Evolutionary conservation across 2,888 invertebrate genomes (phyloP).

Genomic region (Synanthedon vespiformis): DNA sequence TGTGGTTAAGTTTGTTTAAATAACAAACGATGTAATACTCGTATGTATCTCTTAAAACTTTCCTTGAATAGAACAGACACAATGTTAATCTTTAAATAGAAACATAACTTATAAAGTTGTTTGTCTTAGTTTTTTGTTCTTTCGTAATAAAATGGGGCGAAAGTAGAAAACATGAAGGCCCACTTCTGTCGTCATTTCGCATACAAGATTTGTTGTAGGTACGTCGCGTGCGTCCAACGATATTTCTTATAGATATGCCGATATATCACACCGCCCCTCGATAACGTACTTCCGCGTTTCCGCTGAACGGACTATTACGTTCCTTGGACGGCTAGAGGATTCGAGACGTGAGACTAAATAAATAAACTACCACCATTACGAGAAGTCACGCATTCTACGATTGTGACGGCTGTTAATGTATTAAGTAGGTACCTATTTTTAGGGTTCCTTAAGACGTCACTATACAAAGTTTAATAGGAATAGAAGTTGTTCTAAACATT

Average conservation of each 20-base stretch:
- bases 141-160: background rate
- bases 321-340: constrained; percentile 6
- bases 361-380: constrained; percentile 11
- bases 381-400: constrained; percentile 1
- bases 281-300: constrained; percentile 43
- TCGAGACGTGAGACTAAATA: constrained; percentile 3
- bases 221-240: constrained; percentile 37
- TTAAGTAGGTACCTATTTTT: no score
- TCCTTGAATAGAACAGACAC: no score
- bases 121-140: background rate
- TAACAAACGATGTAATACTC: no score
- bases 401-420: background rate
- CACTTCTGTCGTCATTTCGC: constrained; percentile 15
- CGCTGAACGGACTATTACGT: constrained; percentile 28
- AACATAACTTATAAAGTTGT: no score
- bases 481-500: no score
- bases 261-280: constrained; percentile 57
- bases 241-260: constrained; percentile 47
- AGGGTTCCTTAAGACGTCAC: no score
- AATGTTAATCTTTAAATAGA: no score
- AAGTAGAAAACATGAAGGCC: constrained; percentile 2
- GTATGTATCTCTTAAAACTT: no score
- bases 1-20: no score
- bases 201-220: constrained; percentile 29
- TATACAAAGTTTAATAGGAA: no score